Base-by-base conservation (phyloP, 2,113 vertebrate species). In the Chaenocephalus aceratus region DNA sequence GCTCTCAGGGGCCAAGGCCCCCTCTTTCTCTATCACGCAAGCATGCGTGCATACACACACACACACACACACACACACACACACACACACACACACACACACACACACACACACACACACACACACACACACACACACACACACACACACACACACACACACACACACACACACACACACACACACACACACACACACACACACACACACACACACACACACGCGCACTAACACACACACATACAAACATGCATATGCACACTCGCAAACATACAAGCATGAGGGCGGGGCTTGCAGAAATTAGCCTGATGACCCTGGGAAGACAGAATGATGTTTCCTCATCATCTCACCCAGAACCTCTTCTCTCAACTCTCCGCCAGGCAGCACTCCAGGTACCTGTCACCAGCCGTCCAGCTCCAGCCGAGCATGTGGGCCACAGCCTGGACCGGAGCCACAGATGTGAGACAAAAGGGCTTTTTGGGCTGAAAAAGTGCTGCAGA, bases 1-100 rank as follows among this genome's bases (percentile, higher is more conserved):
- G 93, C 97, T 98, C 97, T 99, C 97, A 95, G 94, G 98, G 98
- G 97, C 96, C 96, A 93, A 94, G 95, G 95, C 96, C 97, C 96
- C 95, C 96, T 96, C 96, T 96, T 95, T 96, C 82, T 79, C 79
- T 83, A 80, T 64, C 72, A 30, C 56, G n/a, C 77, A 8, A 34
- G 54, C 83, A 56, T 0, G 23, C 70, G 60, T 36, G 34, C 76
- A 26, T 26, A 3, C 26, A 52, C 14, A 2, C 64, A 4, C 14
- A 2, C 57, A 44, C 71, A 14, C n/a, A 18, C 48, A 3, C 12
- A 34, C 16, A 13, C 46, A 15, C 10, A 6, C 21, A 21, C 49
- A 8, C 68, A 41, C 62, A 52, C n/a, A 30, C 14, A 2, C 57
- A 44, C 71, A 14, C n/a, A 18, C 48, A 3, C 12, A 34, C 16